Evolutionary conservation across 2,797 vertebrate species (phyloP).

Genomic region (Lithobates sylvaticus): DNA sequence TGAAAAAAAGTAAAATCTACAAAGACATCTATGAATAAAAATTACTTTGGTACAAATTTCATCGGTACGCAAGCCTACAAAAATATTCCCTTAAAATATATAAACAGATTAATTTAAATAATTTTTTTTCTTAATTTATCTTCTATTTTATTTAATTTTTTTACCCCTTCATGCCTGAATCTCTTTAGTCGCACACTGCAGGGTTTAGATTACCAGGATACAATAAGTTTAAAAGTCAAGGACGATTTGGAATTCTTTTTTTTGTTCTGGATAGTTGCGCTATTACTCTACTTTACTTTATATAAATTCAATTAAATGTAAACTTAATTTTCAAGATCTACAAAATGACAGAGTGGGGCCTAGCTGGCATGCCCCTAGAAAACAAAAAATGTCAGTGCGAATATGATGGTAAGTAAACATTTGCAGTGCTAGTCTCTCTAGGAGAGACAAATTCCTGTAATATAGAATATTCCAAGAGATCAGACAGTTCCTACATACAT

Average conservation of each 20-base stretch:
- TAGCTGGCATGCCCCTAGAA: not conserved
- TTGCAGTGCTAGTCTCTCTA: not conserved
- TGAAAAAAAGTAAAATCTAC: slow-evolving; percentile 67
- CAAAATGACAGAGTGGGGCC: not conserved
- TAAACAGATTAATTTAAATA: slow-evolving; percentile 66
- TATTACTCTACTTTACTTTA: too few species aligned
- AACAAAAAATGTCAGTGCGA: slow-evolving; percentile 20
- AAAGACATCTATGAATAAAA: slow-evolving; percentile 37
- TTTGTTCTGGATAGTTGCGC: too few species aligned
- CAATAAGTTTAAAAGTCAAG: slow-evolving; percentile 9
- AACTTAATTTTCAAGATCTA: not conserved
- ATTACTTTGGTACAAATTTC: slow-evolving; percentile 33
- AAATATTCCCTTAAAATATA: slow-evolving; percentile 70
- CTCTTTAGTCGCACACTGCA: slow-evolving; percentile 21
- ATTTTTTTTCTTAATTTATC: slow-evolving; percentile 72
- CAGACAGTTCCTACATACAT: slow-evolving; percentile 8
- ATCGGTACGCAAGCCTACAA: slow-evolving; percentile 62
- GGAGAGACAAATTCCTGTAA: slow-evolving; percentile 20
- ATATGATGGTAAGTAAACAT: slow-evolving; percentile 38
- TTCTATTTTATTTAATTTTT: slow-evolving; percentile 51
- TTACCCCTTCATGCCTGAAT: slow-evolving; percentile 62
- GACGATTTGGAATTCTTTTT: too few species aligned
- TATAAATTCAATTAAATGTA: too few species aligned
- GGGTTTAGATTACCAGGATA: slow-evolving; percentile 46
- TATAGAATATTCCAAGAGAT: slow-evolving; percentile 20